Conservation (phyloP, 2,113 vertebrate genomes). For the Anhinga anhinga region DNA sequence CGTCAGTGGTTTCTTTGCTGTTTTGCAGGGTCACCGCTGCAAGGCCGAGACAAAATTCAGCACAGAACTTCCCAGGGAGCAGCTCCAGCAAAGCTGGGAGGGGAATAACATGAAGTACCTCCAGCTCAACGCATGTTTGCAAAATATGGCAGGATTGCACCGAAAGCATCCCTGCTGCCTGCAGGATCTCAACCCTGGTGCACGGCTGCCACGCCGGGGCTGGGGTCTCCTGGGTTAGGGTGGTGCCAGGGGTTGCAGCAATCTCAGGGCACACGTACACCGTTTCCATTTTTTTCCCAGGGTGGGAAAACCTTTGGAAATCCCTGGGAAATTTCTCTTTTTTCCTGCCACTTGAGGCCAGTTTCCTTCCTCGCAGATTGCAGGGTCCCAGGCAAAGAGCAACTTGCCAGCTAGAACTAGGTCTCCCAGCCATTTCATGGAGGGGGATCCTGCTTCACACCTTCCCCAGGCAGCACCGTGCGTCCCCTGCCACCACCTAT, state of each 20-base stretch:
- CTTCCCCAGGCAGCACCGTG: not conserved
- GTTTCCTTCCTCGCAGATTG: not conserved
- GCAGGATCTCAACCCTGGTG: not conserved
- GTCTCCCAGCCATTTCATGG: accelerated
- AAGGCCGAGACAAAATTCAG: not conserved
- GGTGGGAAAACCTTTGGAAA: not conserved
- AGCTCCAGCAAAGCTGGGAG: not conserved
- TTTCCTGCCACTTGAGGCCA: not conserved
- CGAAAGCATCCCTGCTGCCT: not conserved
- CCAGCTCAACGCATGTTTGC: accelerated
- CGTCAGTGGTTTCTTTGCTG: not conserved
- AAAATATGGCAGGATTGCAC: not conserved
- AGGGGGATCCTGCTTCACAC: not conserved
- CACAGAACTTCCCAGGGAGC: not conserved
- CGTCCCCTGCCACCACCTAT: not conserved
- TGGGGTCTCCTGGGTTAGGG: not conserved
- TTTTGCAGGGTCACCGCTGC: not conserved
- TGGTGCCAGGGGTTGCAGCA: not conserved
- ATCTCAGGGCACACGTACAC: not conserved
- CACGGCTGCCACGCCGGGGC: accelerated
- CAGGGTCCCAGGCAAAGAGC: not conserved
- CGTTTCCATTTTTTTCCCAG: not conserved
- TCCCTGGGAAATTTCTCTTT: not conserved
- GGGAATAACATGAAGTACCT: not conserved
- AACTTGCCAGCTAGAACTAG: not conserved